Evolutionary conservation across 2,113 vertebrate species (phyloP).

Genomic region (Sinocyclocheilus anshuiensis): DNA sequence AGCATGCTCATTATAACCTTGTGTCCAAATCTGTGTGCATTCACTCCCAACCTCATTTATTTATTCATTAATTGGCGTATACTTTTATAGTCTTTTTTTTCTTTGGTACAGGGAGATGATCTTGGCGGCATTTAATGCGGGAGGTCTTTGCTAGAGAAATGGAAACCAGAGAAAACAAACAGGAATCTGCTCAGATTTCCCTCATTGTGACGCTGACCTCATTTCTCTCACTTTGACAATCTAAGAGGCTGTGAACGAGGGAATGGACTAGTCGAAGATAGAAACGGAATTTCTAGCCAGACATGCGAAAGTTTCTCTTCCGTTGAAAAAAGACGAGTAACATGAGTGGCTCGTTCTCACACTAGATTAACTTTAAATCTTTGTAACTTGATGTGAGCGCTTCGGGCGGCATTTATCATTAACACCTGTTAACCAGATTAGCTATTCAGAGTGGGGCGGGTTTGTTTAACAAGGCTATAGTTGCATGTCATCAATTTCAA

Average conservation of each 20-base stretch:
- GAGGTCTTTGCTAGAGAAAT: slow-evolving; percentile 48
- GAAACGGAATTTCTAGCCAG: neutral
- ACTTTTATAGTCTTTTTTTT: slow-evolving; percentile 55
- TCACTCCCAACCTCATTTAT: slow-evolving; percentile 45
- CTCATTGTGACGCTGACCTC: slow-evolving; percentile 32
- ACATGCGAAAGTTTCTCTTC: slow-evolving; percentile 1
- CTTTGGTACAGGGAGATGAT: slow-evolving; percentile 31
- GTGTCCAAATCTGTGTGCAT: slow-evolving; percentile 49
- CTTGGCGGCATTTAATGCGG: slow-evolving; percentile 48
- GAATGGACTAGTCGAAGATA: neutral
- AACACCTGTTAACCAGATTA: slow-evolving; percentile 50
- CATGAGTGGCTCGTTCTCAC: slow-evolving; percentile 37
- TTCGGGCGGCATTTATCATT: slow-evolving; percentile 33
- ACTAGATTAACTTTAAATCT: slow-evolving; percentile 40
- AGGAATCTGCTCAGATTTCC: slow-evolving; percentile 33
- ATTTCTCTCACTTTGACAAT: slow-evolving; percentile 30
- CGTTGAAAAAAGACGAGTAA: slow-evolving; percentile 9
- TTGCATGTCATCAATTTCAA: slow-evolving; percentile 26
- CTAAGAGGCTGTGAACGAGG: neutral
- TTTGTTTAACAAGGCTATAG: slow-evolving; percentile 15
- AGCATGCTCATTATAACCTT: slow-evolving; percentile 64
- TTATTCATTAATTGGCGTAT: slow-evolving; percentile 62
- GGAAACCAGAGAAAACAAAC: slow-evolving; percentile 51
- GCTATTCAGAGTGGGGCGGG: slow-evolving; percentile 35
- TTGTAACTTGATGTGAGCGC: slow-evolving; percentile 38